A percentile compares a stretch with the other conserved stretches of the same genome.
Evolutionary conservation across 2,888 invertebrate species (phyloP).

Genomic region (Pyrrhosoma nymphula): DNA sequence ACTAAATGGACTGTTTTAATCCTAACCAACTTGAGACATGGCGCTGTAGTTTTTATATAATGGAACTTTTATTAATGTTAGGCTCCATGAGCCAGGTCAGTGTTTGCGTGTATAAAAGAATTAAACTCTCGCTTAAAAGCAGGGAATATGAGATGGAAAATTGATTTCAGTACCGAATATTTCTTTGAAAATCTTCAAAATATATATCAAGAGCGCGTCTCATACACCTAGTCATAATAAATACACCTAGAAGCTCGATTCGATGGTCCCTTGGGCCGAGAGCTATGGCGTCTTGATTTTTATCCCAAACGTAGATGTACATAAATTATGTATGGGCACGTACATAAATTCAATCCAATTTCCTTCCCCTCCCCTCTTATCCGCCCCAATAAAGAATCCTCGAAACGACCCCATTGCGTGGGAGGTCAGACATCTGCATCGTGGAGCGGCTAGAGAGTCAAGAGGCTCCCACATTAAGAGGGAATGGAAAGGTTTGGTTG

Average conservation of each 20-base stretch:
- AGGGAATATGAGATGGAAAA: too few species aligned
- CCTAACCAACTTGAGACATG: too few species aligned
- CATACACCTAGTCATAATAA: neutral
- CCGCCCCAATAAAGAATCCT: slow-evolving; percentile 36
- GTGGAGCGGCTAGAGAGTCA: slow-evolving; percentile 37
- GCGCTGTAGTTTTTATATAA: too few species aligned
- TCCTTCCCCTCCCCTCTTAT: neutral
- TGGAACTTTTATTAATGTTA: too few species aligned
- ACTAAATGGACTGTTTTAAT: too few species aligned
- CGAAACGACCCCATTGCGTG: slow-evolving; percentile 61
- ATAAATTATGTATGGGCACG: neutral
- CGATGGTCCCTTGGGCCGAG: neutral
- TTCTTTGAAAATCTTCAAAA: too few species aligned
- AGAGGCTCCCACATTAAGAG: slow-evolving; percentile 41
- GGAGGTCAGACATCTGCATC: slow-evolving; percentile 66
- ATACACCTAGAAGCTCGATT: neutral
- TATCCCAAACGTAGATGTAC: neutral
- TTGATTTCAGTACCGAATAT: too few species aligned
- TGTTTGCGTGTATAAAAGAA: too few species aligned
- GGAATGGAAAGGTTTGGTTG: neutral
- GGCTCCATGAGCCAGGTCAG: too few species aligned
- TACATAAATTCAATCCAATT: slow-evolving; percentile 30
- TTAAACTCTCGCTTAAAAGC: too few species aligned
- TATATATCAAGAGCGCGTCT: too few species aligned
- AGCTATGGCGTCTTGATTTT: neutral